Base-by-base conservation (phyloP, 23 tunicate genomes). In the Botrylloides violaceus region DNA sequence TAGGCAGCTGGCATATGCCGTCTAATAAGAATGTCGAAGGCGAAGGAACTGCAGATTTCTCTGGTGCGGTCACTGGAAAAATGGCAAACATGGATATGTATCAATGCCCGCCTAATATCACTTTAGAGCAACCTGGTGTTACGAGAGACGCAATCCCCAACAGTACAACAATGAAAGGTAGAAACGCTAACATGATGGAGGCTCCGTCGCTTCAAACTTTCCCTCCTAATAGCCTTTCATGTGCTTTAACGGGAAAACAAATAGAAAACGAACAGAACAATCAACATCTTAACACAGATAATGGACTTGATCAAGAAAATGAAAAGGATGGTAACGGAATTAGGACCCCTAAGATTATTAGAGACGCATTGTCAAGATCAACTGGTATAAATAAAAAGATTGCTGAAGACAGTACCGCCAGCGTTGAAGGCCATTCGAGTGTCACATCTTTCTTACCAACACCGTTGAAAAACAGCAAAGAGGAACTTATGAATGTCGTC, bases 31-130 rank as follows among this genome's bases (percentile, higher is more conserved):
- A 26, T 1, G 58, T 24, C 26, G 47, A 28, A 32, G 20, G 26
- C 37, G 74, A 68, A 1, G 37, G 23, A 21, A 23, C 32, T 9
- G 53, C 25, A 6, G 58, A 68, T 22, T 12, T n/a, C 12, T 0
- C 53, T 20, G 53, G 21, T 29, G 1, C 22, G 15, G 21, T 24
- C 28, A 21, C 74, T 9, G 74, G 58, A 6, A 43, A 26, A 23
- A 39, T 32, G 63, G 49, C 74, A 4, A 28, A 23, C 37, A 32
- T 35, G 56, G 37, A 29, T 31, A 36, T 64, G 9, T 43, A 68
- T 26, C 74, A 68, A 37, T 38, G 37, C 37, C 74, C 74, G 37
- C 74, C 74, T 32, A 68, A 68, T 43, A 37, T 68, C 25, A 68
- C 36, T 22, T 43, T 68, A 19, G 74, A 68, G 24, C 74, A 68